Evolutionary conservation across 2,888 invertebrate genomes (phyloP).

Genomic region (Drosophila kokeensis): DNA sequence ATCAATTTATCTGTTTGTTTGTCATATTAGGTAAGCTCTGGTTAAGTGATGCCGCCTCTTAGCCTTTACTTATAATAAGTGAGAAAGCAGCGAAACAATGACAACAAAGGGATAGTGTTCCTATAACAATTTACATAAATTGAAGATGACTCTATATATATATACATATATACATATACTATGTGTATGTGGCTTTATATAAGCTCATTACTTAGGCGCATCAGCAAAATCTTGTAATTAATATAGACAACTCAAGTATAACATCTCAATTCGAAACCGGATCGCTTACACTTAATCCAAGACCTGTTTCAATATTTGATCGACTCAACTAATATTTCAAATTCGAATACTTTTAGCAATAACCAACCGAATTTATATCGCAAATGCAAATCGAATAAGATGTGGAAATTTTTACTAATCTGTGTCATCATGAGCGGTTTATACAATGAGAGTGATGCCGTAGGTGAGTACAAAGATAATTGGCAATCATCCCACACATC

Average conservation of each 20-base stretch:
- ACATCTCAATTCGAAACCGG: conserved; percentile 38
- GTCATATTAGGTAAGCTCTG: conserved; percentile 16
- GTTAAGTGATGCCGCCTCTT: conserved; percentile 15
- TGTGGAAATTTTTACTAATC: conserved; percentile 80
- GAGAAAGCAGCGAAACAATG: conserved; percentile 38
- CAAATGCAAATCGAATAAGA: conserved; percentile 60
- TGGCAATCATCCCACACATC: neutral
- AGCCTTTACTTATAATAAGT: neutral
- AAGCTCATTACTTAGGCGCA: neutral
- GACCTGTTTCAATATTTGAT: conserved; percentile 48
- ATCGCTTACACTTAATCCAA: conserved; percentile 25
- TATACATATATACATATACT: neutral
- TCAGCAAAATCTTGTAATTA: conserved; percentile 32
- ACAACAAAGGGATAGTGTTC: neutral
- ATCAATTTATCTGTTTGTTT: neutral
- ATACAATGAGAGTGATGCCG: conserved; percentile 66
- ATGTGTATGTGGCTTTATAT: neutral
- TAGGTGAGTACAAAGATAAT: conserved; percentile 59
- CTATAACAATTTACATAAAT: conserved; percentile 22
- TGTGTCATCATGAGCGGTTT: conserved; percentile 75
- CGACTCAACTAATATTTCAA: neutral
- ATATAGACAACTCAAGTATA: conserved; percentile 20
- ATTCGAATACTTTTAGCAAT: conserved; percentile 24
- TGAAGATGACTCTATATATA: neutral
- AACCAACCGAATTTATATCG: conserved; percentile 39